Conservation (phyloP, 1,140 invertebrate genomes). For the Lucilia cuprina region DNA sequence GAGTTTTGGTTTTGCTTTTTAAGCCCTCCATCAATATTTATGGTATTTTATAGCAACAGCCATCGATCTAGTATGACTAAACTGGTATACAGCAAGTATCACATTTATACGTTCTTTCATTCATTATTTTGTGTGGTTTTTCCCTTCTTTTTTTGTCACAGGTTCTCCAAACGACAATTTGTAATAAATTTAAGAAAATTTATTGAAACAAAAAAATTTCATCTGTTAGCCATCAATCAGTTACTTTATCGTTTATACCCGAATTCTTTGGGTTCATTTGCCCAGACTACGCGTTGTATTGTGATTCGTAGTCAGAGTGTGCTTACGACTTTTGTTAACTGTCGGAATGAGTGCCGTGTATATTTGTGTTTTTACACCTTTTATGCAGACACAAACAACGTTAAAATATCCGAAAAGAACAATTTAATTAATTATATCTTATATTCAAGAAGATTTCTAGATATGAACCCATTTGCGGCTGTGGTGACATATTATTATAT, state of each 20-base stretch:
- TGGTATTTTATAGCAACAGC: neutral
- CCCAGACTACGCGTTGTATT: neutral
- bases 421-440: constrained; percentile 12
- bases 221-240: constrained; percentile 56
- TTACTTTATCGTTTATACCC: constrained; percentile 13
- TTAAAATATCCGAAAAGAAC: neutral
- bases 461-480: neutral
- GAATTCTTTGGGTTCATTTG: neutral
- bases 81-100: neutral
- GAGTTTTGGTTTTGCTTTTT: neutral
- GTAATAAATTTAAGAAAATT: constrained; percentile 54
- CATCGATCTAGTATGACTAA: neutral
- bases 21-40: neutral
- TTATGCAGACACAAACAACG: neutral
- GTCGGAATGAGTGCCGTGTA: neutral
- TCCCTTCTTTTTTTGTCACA: neutral
- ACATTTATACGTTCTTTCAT: neutral
- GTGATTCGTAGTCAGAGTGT: neutral
- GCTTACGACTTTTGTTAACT: neutral
- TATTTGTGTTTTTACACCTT: constrained; percentile 14
- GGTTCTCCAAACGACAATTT: constrained; percentile 41
- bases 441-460: neutral
- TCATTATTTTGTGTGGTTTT: constrained; percentile 5
- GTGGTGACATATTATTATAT: neutral
- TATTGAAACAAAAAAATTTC: constrained; percentile 58